These are phyloP conservation scores for Serinus canaria DNA, from an alignment of 2,113 vertebrate genomes.

Conservation along the genomic window DNA sequence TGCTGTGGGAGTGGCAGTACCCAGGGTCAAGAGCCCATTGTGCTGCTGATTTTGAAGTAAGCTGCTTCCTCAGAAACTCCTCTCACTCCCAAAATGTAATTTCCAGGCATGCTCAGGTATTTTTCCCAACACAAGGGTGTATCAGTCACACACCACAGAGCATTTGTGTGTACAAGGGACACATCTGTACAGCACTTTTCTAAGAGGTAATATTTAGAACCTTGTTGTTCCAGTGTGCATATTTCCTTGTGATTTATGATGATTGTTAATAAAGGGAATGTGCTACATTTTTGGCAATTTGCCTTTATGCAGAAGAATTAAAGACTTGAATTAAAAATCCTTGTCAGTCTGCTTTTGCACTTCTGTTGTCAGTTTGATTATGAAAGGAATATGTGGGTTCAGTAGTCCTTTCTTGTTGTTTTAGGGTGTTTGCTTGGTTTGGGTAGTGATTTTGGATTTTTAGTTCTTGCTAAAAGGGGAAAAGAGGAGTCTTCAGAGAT, in stretches of 20 bases:
- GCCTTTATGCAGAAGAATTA: conserved; percentile 29
- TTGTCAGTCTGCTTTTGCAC: neutral
- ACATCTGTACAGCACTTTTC: conserved; percentile 4
- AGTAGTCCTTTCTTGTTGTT: neutral
- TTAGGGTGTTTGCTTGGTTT: neutral
- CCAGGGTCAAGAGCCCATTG: neutral
- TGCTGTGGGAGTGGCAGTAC: neutral
- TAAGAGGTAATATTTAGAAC: neutral
- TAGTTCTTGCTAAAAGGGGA: neutral
- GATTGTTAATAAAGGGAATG: conserved; percentile 17
- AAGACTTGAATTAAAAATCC: neutral
- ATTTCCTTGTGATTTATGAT: neutral
- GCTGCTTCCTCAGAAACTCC: neutral
- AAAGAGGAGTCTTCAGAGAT: neutral
- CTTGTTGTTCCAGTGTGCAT: neutral
- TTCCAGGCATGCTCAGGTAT: neutral
- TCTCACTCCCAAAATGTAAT: neutral
- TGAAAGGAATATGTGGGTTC: neutral
- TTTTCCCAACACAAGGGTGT: neutral
- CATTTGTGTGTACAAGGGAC: neutral
- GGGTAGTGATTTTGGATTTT: neutral
- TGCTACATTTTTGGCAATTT: neutral
- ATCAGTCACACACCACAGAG: neutral
- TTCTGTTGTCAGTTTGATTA: neutral
- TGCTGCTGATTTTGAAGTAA: neutral